Evolutionary conservation across 2,888 invertebrate genomes (phyloP).

Genomic region (Erebia ligea): DNA sequence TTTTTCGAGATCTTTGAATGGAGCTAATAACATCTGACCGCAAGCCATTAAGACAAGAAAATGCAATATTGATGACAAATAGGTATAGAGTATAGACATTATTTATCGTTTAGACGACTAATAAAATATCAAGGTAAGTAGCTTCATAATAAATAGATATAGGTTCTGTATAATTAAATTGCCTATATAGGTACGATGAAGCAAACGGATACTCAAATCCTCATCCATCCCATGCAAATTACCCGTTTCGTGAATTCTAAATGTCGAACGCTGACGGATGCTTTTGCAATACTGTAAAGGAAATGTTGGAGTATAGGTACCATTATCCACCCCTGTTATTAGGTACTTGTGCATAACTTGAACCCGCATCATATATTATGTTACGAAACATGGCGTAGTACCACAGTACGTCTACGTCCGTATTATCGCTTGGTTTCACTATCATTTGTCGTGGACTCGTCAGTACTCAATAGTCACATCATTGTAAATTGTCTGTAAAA

Average conservation of each 20-base stretch:
- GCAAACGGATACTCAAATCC: constrained; percentile 51
- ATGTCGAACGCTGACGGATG: constrained; percentile 43
- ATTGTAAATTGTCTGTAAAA: constrained; percentile 80
- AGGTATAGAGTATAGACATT: neutral
- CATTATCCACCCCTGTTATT: constrained; percentile 46
- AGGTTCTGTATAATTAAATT: neutral
- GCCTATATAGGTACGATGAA: constrained; percentile 41
- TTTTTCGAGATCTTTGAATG: constrained; percentile 5
- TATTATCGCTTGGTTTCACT: constrained; percentile 72
- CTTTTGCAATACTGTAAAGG: constrained; percentile 53
- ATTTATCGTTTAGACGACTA: neutral
- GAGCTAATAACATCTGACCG: constrained; percentile 4
- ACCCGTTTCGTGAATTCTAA: constrained; percentile 42
- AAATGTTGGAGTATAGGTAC: constrained; percentile 44
- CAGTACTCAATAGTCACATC: constrained; percentile 76
- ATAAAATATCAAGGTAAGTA: neutral
- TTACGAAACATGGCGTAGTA: constrained; percentile 63
- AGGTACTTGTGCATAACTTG: constrained; percentile 46
- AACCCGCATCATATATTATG: constrained; percentile 57
- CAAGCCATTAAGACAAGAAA: neutral
- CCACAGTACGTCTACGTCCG: constrained; percentile 42
- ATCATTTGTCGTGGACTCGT: constrained; percentile 73
- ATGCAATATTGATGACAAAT: neutral
- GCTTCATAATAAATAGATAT: neutral
- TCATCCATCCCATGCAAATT: constrained; percentile 52